Base-by-base conservation (phyloP, 1,140 invertebrate genomes). In the Drosophila chauvacae region DNA sequence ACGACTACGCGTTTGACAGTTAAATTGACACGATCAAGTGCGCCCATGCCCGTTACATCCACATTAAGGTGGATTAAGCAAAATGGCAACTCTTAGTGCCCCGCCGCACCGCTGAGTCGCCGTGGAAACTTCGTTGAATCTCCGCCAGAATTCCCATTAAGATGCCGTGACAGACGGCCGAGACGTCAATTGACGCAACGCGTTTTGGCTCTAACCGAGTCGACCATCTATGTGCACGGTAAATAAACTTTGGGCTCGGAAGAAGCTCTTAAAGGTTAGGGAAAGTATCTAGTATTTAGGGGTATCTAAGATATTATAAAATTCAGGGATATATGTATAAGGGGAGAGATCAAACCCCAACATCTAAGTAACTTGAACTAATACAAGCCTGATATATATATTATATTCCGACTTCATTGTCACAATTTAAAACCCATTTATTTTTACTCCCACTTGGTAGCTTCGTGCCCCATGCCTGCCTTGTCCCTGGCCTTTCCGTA, bases 1-100 rank as follows among this genome's bases (percentile, higher is more conserved):
- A 91, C 78, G 79, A 70, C 71, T 79, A 20, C 62, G 62, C 66
- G 51, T 76, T 83, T 91, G 88, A 91, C 87, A 91, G 73, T 47
- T 87, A 78, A 87, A 91, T 81, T 87, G 83, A 87, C 88, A 87
- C 69, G 75, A 85, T 90, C 78, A 90, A 90, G 85, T 90, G 81
- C 84, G 56, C 60, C 74, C 74, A 56, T 41, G 33, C 28, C 59
- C 18, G 23, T 45, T 80, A 69, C 57, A 66, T 64, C 59, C 55
- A 81, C 75, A 81, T 85, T 86, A 81, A 79, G 74, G 71, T 85
- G 77, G 79, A 90, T 85, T 85, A 77, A 73, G 72, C 65, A 72
- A 85, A 90, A 85, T 82, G 81, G 81, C 86, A 85, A 90, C 71
- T 61, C 51, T 35, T n/a, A 50, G 4, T 26, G n/a, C 16, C 48